phyloP scores from a whole-genome alignment of 1,140 invertebrate genomes.

The Drosophila biarmipes region DNA sequence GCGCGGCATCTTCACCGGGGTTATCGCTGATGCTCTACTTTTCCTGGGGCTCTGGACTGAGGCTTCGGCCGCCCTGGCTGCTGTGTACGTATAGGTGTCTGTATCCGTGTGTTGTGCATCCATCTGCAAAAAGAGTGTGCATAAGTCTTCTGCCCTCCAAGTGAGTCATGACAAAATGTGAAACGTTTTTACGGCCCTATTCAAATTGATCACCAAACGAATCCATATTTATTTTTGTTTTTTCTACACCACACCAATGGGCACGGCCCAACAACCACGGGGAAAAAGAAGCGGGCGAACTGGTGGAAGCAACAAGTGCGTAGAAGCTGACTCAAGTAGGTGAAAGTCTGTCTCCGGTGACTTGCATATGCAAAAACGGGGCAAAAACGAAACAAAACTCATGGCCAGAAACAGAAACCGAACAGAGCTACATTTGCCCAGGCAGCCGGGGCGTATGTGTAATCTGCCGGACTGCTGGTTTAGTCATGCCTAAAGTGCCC shows the following conservation, averaged over 20 bases:
- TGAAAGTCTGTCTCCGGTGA: slow-evolving; percentile 75
- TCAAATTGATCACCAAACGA: slow-evolving; percentile 53
- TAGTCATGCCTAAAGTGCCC: slow-evolving; percentile 67
- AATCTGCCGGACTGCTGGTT: slow-evolving; percentile 42
- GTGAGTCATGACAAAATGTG: slow-evolving; percentile 66
- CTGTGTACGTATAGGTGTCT: slow-evolving; percentile 28
- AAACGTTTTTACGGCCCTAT: slow-evolving; percentile 60
- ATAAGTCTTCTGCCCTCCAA: slow-evolving; percentile 2
- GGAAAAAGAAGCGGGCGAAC: slow-evolving; percentile 36
- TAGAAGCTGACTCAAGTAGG: slow-evolving; percentile 78
- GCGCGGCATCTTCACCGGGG: slow-evolving; percentile 30
- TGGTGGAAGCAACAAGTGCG: slow-evolving; percentile 60
- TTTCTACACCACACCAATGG: slow-evolving; percentile 46
- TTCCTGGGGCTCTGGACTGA: slow-evolving; percentile 24
- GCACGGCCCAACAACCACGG: slow-evolving; percentile 32
- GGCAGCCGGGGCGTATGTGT: slow-evolving; percentile 61
- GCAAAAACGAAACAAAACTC: slow-evolving; percentile 26
- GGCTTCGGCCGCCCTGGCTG: slow-evolving; percentile 33
- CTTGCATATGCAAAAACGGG: slow-evolving; percentile 77
- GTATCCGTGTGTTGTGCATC: slow-evolving; percentile 49
- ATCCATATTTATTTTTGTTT: slow-evolving; percentile 43
- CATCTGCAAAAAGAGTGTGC: slow-evolving; percentile 59
- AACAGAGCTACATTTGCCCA: slow-evolving; percentile 14
- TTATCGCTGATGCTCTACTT: slow-evolving; percentile 25
- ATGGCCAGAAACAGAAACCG: slow-evolving; percentile 38